Evolutionary conservation across 2,113 vertebrate species (phyloP).

Genomic region (Microtus oregoni): DNA sequence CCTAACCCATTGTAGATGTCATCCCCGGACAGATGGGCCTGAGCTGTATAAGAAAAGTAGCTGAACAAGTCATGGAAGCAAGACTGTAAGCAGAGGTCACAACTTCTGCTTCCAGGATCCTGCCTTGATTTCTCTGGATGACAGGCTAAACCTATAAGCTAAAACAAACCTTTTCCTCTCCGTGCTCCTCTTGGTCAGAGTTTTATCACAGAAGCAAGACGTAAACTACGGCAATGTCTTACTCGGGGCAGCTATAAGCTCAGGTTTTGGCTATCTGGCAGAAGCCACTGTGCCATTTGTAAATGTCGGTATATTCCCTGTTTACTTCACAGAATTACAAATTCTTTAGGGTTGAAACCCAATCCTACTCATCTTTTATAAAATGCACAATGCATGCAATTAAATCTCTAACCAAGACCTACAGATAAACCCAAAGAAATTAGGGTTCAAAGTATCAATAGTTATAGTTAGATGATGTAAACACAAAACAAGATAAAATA

Average conservation of each 20-base stretch:
- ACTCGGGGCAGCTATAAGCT: not conserved
- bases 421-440: not conserved
- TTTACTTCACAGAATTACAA: not conserved
- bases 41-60: not conserved
- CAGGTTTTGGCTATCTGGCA: not conserved
- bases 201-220: not conserved
- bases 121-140: not conserved
- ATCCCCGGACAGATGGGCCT: not conserved
- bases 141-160: not conserved
- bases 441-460: not conserved
- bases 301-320: not conserved
- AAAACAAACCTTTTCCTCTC: not conserved
- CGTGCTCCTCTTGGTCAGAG: not conserved
- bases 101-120: not conserved
- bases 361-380: not conserved
- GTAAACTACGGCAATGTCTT: not conserved
- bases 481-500: not conserved
- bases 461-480: not conserved
- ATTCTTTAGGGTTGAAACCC: not conserved
- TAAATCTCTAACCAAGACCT: constrained; percentile 7
- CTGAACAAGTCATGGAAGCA: not conserved
- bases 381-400: not conserved
- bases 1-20: not conserved
- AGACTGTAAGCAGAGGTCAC: no score
- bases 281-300: not conserved